phyloP scores from a whole-genome alignment of 2,797 vertebrate genomes.

The Silurus aristotelis region DNA sequence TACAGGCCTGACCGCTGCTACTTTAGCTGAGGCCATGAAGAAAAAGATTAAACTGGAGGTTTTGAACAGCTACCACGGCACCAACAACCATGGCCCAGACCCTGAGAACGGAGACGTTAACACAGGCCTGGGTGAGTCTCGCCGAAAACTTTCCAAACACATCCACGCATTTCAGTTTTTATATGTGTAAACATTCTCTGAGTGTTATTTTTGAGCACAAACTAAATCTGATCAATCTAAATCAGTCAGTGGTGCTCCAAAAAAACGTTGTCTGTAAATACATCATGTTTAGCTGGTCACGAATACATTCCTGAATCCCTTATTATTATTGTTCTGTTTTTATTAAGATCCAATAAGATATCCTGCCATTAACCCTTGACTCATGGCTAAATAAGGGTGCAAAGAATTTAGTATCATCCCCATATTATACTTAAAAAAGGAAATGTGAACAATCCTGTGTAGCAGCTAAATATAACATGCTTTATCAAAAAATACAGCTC shows the following conservation, averaged over 20 bases:
- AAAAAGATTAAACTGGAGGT: conserved; percentile 99
- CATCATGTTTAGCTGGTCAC: conserved; percentile 5
- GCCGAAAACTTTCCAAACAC: background rate
- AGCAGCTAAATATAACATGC: conserved; percentile 22
- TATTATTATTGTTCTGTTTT: conserved; percentile 23
- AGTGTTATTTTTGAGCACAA: conserved; percentile 1
- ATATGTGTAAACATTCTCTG: conserved; percentile 1
- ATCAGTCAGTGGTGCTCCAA: conserved; percentile 14
- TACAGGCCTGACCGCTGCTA: conserved; percentile 83
- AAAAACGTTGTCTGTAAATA: conserved; percentile 12
- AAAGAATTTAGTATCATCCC: conserved; percentile 27
- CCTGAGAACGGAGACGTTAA: conserved; percentile 93
- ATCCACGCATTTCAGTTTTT: conserved; percentile 21
- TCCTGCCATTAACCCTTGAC: conserved; percentile 19
- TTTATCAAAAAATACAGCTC: conserved; percentile 20
- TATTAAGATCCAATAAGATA: conserved; percentile 29
- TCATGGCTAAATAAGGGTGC: conserved; percentile 27
- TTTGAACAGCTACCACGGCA: conserved; percentile 90
- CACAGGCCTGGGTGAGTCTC: conserved; percentile 87
- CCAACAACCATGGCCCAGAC: conserved; percentile 88
- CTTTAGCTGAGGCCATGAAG: conserved; percentile 89
- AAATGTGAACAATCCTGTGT: conserved; percentile 18
- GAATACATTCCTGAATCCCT: conserved; percentile 29
- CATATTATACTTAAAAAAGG: conserved; percentile 31
- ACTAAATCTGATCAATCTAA: conserved; percentile 18